These are phyloP conservation scores for Agonopterix subpropinquella DNA, from an alignment of 2,888 invertebrate species.

Conservation along the genomic window DNA sequence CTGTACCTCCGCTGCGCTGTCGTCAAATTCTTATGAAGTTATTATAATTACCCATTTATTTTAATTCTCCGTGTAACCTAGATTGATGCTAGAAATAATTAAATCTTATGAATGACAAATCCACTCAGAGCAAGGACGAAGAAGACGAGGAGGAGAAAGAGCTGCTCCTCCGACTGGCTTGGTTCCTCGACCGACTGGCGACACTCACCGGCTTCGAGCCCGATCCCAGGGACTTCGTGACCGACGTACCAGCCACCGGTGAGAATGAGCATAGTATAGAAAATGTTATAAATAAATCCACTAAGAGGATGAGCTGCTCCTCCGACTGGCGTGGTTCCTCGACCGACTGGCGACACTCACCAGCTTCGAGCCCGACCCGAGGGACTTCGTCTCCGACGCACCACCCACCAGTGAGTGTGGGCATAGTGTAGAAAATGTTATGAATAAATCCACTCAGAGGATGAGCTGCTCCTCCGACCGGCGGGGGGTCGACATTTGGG, in stretches of 20 bases:
- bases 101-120: not conserved
- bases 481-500: slow-evolving; percentile 27
- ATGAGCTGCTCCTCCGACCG: slow-evolving; percentile 43
- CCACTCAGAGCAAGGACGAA: slow-evolving; percentile 18
- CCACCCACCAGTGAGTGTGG: slow-evolving; percentile 5
- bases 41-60: too few relatives aligned
- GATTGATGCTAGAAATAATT: too few relatives aligned
- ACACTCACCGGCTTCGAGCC: slow-evolving; percentile 51
- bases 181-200: slow-evolving; percentile 57
- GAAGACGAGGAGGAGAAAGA: slow-evolving; percentile 43
- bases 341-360: slow-evolving; percentile 53
- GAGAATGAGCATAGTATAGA: not conserved
- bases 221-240: slow-evolving; percentile 14
- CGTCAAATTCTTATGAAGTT: too few relatives aligned
- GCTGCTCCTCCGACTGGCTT: slow-evolving; percentile 53
- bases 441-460: too few relatives aligned
- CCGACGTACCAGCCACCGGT: slow-evolving; percentile 8
- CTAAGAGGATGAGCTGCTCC: slow-evolving; percentile 39
- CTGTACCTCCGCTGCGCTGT: too few relatives aligned
- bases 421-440: not conserved
- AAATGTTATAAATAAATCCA: too few relatives aligned
- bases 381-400: slow-evolving; percentile 12
- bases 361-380: slow-evolving; percentile 40
- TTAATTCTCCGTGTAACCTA: too few relatives aligned
- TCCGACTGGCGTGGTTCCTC: slow-evolving; percentile 59